Base-by-base conservation (phyloP, 1,140 invertebrate species). In the Rhysida immarginata region DNA sequence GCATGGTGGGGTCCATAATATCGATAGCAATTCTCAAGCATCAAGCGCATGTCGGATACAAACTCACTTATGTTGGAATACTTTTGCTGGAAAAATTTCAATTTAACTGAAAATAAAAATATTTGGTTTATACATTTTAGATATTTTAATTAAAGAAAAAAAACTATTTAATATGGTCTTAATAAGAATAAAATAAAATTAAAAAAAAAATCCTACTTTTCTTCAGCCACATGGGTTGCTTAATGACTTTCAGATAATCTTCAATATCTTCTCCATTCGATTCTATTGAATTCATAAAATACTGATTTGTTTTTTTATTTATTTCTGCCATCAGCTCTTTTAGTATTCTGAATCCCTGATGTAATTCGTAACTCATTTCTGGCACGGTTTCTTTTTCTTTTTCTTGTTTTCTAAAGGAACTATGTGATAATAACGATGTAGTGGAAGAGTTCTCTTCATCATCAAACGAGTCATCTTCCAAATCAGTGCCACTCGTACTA, bases 11-110 rank as follows among this genome's bases (percentile, higher is more conserved):
- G 66, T 48, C 75, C 76, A 65, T 73, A 76, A 63, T 70, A 77
- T 13, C 70, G 66, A 57, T 76, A 76, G 58, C 74, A 76, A 56
- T 77, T 77, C 57, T 76, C 73, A 24, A 77, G 60, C 68, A 77
- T 74, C 13, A 71, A 62, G 21, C 74, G 66, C 29, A 77, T 64
- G 59, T 77, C 75, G n/a, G 64, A 65, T 13, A 77, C 66, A 63
- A 75, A 66, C 24, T 75, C 67, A 23, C 68, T 72, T 18, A 77
- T 68, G 16, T 59, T 66, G 1, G 58, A 59, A 61, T 77, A 77
- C 20, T 70, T 58, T 14, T 63, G 62, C 3, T 60, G 59, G 21
- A 68, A 58, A 62, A 76, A 71, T 53, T 75, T 72, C 29, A 69
- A 63, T 58, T 70, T 64, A 62, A 77, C 75, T 76, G 62, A 42